Evolutionary conservation across 2,888 invertebrate species (phyloP).

Genomic region (Agrotis segetum): DNA sequence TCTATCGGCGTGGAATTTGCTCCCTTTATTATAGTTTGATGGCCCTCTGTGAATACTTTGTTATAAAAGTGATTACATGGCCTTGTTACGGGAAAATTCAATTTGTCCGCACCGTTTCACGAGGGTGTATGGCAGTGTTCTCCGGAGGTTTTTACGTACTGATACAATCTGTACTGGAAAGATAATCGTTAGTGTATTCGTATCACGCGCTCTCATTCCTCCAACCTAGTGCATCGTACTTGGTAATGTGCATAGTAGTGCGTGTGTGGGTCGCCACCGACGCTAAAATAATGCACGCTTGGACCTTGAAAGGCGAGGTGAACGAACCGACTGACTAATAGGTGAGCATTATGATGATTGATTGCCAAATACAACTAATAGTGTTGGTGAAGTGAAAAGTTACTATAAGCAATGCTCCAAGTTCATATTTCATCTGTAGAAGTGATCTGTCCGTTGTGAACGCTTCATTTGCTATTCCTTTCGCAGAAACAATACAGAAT

Average conservation of each 20-base stretch:
- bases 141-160: conserved; percentile 76
- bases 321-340: conserved; percentile 79
- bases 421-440: conserved; percentile 70
- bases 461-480: conserved; percentile 72
- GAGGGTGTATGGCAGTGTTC: conserved; percentile 78
- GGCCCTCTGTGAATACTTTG: conserved; percentile 72
- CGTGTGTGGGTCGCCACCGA: conserved; percentile 82
- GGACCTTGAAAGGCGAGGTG: conserved; percentile 85
- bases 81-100: conserved; percentile 79
- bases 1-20: conserved; percentile 50
- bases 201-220: conserved; percentile 87
- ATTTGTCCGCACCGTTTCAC: conserved; percentile 79
- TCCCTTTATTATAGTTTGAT: conserved; percentile 64
- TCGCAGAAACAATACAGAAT: conserved; percentile 72
- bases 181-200: conserved; percentile 82
- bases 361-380: conserved; percentile 77
- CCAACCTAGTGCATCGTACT: conserved; percentile 87
- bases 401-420: conserved; percentile 70
- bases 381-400: conserved; percentile 71
- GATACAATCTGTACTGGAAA: conserved; percentile 82
- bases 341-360: conserved; percentile 81
- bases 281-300: conserved; percentile 81
- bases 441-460: conserved; percentile 57
- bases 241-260: conserved; percentile 84
- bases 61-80: conserved; percentile 75